Percentiles rank a stretch among this genome's conserved stretches.
Conservation (phyloP, 1,140 invertebrate species). For the Pseudomyrmex gracilis region DNA sequence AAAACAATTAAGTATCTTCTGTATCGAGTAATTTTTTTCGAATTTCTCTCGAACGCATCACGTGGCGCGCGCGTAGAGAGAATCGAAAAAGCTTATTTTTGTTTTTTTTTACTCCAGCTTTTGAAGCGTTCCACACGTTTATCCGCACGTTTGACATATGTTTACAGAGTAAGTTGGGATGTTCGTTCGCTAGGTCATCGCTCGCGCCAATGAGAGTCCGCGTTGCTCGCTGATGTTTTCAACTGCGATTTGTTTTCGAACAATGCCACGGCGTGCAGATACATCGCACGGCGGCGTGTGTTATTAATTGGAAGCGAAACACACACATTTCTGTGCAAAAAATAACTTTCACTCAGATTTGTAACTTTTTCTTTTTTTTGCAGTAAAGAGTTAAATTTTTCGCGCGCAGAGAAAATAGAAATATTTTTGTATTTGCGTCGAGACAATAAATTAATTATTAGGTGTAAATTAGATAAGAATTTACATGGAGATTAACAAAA, state of each 20-base stretch:
- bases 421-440: no score
- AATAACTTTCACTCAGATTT: no score
- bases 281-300: background rate
- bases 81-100: background rate
- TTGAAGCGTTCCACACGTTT: constrained; percentile 26
- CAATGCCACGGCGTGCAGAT: background rate
- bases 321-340: no score
- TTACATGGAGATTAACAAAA: no score
- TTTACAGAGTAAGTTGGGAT: constrained; percentile 49
- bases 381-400: no score
- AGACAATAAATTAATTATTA: no score
- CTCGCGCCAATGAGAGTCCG: constrained; percentile 27
- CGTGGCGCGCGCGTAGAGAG: background rate
- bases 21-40: constrained; percentile 15
- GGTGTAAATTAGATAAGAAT: no score
- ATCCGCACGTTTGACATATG: constrained; percentile 42
- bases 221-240: constrained; percentile 34
- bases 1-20: background rate
- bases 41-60: background rate
- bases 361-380: no score
- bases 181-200: constrained; percentile 33
- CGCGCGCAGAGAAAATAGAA: no score
- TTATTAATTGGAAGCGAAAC: no score
- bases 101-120: constrained; percentile 5
- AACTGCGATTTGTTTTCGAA: constrained; percentile 36